These are phyloP conservation scores for Tachina fera DNA, from an alignment of 2,888 invertebrate species.

Conservation along the genomic window DNA sequence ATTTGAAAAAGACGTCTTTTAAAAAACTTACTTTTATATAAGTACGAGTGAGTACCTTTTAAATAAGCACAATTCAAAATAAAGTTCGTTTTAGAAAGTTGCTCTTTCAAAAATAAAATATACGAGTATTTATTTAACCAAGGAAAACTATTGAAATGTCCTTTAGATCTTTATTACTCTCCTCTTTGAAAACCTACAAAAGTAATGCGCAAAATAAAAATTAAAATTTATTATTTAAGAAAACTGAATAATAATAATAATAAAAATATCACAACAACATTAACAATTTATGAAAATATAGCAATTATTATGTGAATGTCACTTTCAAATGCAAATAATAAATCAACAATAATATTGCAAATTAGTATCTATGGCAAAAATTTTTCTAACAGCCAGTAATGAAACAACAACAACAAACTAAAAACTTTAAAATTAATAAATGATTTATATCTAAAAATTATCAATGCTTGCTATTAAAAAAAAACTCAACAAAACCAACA, in stretches of 20 bases:
- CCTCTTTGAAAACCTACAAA: neutral
- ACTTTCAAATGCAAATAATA: conserved; percentile 16
- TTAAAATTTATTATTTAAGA: neutral
- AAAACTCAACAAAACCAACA: conserved; percentile 22
- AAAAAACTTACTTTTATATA: neutral
- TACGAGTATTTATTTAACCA: neutral
- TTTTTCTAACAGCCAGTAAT: conserved; percentile 45
- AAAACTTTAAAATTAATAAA: conserved; percentile 27
- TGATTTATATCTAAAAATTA: conserved; percentile 56
- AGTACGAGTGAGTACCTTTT: neutral
- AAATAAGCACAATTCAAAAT: no score
- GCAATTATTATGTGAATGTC: conserved; percentile 20
- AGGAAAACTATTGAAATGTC: neutral
- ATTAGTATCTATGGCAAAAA: conserved; percentile 33
- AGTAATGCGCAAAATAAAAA: neutral
- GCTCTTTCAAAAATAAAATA: neutral
- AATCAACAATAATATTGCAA: conserved; percentile 10
- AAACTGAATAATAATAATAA: conserved; percentile 12
- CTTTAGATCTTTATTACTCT: neutral
- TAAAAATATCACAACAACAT: conserved; percentile 25
- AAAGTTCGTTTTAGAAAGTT: neutral
- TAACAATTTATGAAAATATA: conserved; percentile 1
- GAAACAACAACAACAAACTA: conserved; percentile 18
- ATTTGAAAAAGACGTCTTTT: neutral
- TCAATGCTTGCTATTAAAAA: conserved; percentile 51